Evolutionary conservation across 2,888 invertebrate genomes (phyloP), one percentile per base, ranked within the genome.

Genomic region (Ennomos erosarius): DNA sequence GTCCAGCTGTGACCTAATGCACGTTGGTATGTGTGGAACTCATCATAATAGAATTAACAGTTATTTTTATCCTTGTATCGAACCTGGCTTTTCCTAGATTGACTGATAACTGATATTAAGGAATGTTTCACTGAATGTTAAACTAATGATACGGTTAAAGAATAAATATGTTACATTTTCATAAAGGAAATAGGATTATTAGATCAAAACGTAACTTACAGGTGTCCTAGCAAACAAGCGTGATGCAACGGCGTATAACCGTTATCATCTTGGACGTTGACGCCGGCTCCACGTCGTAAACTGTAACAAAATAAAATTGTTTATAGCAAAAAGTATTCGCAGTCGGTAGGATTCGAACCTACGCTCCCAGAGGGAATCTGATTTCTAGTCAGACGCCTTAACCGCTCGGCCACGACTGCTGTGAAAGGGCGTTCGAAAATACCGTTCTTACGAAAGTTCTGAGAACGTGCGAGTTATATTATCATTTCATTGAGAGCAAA

Each of bases 211-310:
- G 9, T 9, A 43, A 91, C 94, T 94, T 93, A 98, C 98, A 94
- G 96, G 90, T 98, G 98, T 9, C 98, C 98, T 87, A 98, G 97
- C 63, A 99, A 94, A 67, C 98, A 96, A 53, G 99, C 98, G 88
- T 98, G 98, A 85, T 99, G 99, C 48, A 99, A 94, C 34, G 98
- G 96, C 39, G 98, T 97, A 87, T 98, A 98, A 43, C 98, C 99
- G 82, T 97, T 97, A 75, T 96, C 95, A 84, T 99, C 99, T 92
- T 97, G 97, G 52, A 97, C 97, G 88, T 98, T 99, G 56, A 98
- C 97, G 69, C 98, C 98, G 50, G 98, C 97, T 59, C 97, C 96
- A 80, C 98, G 94, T 64, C 98, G 94, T 82, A 98, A 94, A 90
- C 98, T 98, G 92, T n/a, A 87, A 88, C 79, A 87, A 85, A 73